Evolutionary conservation across 2,113 vertebrate genomes (phyloP).

Genomic region (Ceyx melanurus): DNA sequence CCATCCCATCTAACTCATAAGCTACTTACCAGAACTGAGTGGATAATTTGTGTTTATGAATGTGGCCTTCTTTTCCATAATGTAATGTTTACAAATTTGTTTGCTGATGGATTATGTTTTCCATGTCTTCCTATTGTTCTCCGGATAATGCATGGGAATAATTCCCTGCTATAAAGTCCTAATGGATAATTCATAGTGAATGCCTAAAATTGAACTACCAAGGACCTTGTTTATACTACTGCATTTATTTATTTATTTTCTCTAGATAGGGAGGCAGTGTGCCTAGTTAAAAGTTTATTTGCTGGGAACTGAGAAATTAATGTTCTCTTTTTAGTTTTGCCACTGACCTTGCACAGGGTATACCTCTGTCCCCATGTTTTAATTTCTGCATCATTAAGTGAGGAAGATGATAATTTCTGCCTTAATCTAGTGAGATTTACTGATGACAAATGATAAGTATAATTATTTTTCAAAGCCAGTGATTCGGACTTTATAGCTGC

Average conservation of each 20-base stretch:
- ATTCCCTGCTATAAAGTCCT: neutral
- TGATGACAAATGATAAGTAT: neutral
- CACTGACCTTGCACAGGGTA: constrained; percentile 8
- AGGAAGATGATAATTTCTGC: neutral
- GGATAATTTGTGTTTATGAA: constrained; percentile 4
- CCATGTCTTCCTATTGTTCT: neutral
- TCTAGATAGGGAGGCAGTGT: neutral
- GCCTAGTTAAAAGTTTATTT: neutral
- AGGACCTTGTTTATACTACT: neutral
- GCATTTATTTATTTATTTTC: neutral
- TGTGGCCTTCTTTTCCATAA: neutral
- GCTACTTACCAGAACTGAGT: neutral
- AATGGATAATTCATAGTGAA: neutral
- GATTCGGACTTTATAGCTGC: neutral
- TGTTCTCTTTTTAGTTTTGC: neutral
- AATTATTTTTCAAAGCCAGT: constrained; percentile 19
- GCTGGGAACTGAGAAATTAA: neutral
- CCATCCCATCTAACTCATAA: neutral
- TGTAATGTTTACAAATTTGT: neutral
- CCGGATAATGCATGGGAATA: neutral
- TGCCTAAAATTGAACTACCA: neutral
- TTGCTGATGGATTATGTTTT: neutral
- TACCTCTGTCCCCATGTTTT: neutral
- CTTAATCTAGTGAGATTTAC: constrained; percentile 7
- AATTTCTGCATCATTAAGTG: constrained; percentile 49